These are phyloP conservation scores for Drosophila melanica DNA, from an alignment of 1,140 invertebrate species.

Conservation along the genomic window DNA sequence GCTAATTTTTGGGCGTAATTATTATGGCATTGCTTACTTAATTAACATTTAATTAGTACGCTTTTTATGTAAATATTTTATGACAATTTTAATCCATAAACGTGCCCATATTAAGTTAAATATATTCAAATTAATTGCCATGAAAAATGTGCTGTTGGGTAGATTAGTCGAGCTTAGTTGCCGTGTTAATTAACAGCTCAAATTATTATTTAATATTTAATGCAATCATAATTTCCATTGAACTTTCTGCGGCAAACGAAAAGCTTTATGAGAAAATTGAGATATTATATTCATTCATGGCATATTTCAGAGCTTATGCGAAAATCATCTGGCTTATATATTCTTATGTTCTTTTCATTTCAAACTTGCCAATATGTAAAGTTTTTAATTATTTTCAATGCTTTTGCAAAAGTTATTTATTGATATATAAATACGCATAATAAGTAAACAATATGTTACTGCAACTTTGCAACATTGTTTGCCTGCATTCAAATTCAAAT, in stretches of 20 bases:
- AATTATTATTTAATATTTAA: constrained; percentile 37
- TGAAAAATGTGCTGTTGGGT: not conserved
- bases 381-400: too few relatives aligned
- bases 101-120: constrained; percentile 25
- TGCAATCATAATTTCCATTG: constrained; percentile 26
- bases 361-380: too few relatives aligned
- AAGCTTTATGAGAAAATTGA: not conserved
- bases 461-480: too few relatives aligned
- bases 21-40: constrained; percentile 40
- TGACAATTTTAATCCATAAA: constrained; percentile 3
- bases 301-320: constrained; percentile 5
- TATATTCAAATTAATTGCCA: constrained; percentile 29
- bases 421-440: too few relatives aligned
- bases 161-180: not conserved
- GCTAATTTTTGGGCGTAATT: constrained; percentile 44
- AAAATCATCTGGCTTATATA: not conserved
- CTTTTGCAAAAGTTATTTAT: too few relatives aligned
- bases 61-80: constrained; percentile 46
- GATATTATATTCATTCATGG: not conserved
- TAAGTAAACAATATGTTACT: too few relatives aligned
- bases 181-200: constrained; percentile 26
- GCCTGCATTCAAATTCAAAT: not conserved
- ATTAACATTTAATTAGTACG: constrained; percentile 58
- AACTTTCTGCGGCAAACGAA: not conserved
- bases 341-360: not conserved